These are phyloP conservation scores for Yponomeuta malinellus DNA, from an alignment of 2,888 invertebrate genomes.

Conservation along the genomic window DNA sequence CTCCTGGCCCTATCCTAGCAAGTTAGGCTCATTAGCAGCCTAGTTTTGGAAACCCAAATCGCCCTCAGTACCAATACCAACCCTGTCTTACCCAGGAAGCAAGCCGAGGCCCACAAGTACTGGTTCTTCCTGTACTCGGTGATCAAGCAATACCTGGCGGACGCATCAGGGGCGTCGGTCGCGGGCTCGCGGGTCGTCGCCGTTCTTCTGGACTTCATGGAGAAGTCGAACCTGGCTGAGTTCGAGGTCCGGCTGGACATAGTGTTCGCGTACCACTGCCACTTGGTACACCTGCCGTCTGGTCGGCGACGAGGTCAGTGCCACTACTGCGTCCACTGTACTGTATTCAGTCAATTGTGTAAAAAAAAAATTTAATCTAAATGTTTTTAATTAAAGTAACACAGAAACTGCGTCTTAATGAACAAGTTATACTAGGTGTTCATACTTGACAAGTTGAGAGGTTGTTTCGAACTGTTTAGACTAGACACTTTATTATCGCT, in stretches of 20 bases:
- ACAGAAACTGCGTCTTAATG: too few species aligned
- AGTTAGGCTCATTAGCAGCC: too few species aligned
- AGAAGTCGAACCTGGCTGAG: constrained; percentile 88
- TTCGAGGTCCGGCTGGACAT: constrained; percentile 86
- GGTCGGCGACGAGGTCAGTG: constrained; percentile 56
- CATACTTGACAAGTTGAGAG: too few species aligned
- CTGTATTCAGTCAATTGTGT: too few species aligned
- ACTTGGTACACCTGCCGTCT: constrained; percentile 78
- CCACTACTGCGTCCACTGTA: neutral
- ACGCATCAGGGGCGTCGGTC: constrained; percentile 31
- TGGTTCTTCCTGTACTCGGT: constrained; percentile 92
- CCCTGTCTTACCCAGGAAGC: constrained; percentile 61
- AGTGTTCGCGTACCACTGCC: constrained; percentile 87
- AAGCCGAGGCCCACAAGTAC: constrained; percentile 85
- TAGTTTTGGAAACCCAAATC: too few species aligned
- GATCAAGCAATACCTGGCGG: constrained; percentile 76
- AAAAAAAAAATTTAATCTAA: too few species aligned
- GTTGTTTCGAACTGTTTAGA: too few species aligned
- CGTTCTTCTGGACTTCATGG: constrained; percentile 87
- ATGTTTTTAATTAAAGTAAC: too few species aligned
- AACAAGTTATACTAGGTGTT: too few species aligned
- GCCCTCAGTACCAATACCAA: too few species aligned
- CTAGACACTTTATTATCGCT: too few species aligned
- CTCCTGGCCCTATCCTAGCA: too few species aligned
- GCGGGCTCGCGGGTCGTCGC: constrained; percentile 49